Percentiles rank a stretch among this genome's conserved stretches.
These are phyloP conservation scores for Phalacrocorax aristotelis DNA, from an alignment of 2,113 vertebrate genomes.

Conservation along the genomic window DNA sequence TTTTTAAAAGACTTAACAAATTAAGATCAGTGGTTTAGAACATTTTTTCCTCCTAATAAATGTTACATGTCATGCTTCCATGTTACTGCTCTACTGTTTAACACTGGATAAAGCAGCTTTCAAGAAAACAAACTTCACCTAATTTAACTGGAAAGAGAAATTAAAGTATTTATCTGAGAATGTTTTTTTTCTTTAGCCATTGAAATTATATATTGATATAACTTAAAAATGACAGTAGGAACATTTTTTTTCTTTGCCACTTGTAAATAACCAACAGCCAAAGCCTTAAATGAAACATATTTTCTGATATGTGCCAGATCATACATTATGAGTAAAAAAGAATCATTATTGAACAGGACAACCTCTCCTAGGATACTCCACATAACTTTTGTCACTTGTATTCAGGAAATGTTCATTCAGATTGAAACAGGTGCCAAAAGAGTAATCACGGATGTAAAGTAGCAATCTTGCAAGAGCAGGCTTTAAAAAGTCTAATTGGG, in stretches of 20 bases:
- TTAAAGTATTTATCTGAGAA: background rate
- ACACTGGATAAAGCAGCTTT: background rate
- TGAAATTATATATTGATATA: background rate
- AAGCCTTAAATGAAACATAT: background rate
- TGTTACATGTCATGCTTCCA: background rate
- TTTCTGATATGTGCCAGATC: background rate
- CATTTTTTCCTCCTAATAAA: background rate
- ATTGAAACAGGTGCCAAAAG: background rate
- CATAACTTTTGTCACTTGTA: background rate
- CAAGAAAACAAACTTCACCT: background rate
- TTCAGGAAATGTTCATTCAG: background rate
- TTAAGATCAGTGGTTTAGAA: background rate
- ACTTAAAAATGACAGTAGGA: too few relatives aligned
- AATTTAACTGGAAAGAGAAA: background rate
- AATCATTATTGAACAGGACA: background rate
- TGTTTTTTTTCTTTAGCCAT: background rate
- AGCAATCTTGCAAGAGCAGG: background rate
- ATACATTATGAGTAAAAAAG: background rate
- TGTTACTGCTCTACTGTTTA: background rate
- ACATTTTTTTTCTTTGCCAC: background rate
- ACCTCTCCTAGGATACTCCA: background rate
- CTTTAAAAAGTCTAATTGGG: background rate
- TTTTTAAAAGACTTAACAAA: constrained; percentile 12
- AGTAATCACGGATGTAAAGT: background rate
- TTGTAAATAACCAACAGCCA: background rate